phyloP scores from a whole-genome alignment of 1,140 invertebrate genomes.

The Cotesia glomerata region DNA sequence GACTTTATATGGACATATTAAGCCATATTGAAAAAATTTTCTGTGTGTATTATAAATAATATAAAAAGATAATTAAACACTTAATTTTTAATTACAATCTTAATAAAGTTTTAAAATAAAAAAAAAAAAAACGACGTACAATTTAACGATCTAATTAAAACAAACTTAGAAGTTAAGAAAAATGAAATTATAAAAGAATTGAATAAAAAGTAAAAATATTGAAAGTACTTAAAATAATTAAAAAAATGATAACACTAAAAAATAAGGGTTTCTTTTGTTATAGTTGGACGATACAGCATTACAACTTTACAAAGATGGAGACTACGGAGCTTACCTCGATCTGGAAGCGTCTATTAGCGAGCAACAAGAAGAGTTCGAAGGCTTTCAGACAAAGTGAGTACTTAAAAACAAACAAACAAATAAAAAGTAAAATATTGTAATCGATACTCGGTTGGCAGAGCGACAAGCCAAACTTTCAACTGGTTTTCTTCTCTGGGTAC shows the following conservation, averaged over 20 bases:
- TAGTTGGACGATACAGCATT: slow-evolving; percentile 96
- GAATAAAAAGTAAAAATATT: slow-evolving; percentile 1
- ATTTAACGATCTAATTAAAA: no score
- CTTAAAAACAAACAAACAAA: neutral
- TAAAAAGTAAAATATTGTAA: slow-evolving; percentile 9
- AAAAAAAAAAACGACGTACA: no score
- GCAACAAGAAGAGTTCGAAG: slow-evolving; percentile 94
- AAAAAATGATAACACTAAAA: no score
- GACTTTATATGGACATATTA: no score
- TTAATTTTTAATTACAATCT: no score
- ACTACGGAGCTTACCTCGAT: slow-evolving; percentile 95
- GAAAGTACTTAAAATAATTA: no score
- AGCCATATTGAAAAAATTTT: no score
- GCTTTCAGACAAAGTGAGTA: slow-evolving; percentile 91
- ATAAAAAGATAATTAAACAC: no score
- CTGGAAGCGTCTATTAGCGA: slow-evolving; percentile 93
- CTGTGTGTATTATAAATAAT: no score
- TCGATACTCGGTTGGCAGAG: slow-evolving; percentile 19
- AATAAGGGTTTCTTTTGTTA: slow-evolving; percentile 50
- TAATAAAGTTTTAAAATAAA: no score
- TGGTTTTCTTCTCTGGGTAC: neutral
- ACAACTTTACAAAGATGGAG: slow-evolving; percentile 95
- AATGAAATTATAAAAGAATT: no score
- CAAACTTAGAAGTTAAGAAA: no score
- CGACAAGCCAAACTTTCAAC: slow-evolving; percentile 20